Evolutionary conservation across 2,888 invertebrate species (phyloP).

Genomic region (Cataglyphis livida): DNA sequence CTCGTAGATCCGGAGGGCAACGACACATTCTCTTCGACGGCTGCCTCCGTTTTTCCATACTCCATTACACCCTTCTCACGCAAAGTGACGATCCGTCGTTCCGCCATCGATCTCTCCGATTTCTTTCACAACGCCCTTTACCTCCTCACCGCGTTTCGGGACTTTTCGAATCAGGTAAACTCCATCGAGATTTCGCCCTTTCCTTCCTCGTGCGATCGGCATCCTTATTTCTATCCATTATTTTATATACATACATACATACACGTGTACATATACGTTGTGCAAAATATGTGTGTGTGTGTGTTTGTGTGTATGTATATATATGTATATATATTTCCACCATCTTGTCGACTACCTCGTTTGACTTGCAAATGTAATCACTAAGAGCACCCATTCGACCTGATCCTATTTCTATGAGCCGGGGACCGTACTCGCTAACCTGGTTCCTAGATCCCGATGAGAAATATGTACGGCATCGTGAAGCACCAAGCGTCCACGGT

Average conservation of each 20-base stretch:
- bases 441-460: conserved; percentile 63
- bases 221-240: conserved; percentile 42
- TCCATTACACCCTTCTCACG: conserved; percentile 59
- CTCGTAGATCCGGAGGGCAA: conserved; percentile 48
- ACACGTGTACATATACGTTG: background rate
- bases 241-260: conserved; percentile 26
- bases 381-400: conserved; percentile 80
- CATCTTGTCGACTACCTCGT: conserved; percentile 78
- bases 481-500: conserved; percentile 44
- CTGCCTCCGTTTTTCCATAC: conserved; percentile 69
- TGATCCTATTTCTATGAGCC: conserved; percentile 72
- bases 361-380: conserved; percentile 84
- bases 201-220: background rate
- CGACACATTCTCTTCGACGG: conserved; percentile 67
- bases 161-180: conserved; percentile 34
- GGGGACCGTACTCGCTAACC: conserved; percentile 57
- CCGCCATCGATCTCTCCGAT: conserved; percentile 16
- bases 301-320: background rate
- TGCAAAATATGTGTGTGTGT: background rate
- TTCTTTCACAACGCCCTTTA: background rate
- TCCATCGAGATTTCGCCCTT: conserved; percentile 18
- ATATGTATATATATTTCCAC: conserved; percentile 63
- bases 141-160: background rate
- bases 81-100: conserved; percentile 59
- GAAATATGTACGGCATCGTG: conserved; percentile 50